phyloP scores from a whole-genome alignment of 1,140 invertebrate genomes.

The Melipona quadrifasciata region DNA sequence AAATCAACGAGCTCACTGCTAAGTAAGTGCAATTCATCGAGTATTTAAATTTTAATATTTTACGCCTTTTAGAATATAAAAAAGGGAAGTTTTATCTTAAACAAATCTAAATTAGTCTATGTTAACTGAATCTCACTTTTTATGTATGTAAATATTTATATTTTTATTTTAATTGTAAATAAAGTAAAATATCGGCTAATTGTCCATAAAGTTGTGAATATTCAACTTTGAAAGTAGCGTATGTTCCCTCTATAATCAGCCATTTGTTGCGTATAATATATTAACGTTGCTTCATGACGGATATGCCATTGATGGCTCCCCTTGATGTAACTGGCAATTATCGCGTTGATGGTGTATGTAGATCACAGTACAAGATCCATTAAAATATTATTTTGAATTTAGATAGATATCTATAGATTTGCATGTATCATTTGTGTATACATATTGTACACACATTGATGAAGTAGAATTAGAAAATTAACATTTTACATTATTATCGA shows the following conservation, averaged over 20 bases:
- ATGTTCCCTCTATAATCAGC: not conserved
- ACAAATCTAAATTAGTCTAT: not conserved
- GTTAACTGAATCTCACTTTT: too few relatives aligned
- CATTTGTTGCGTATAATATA: slow-evolving; percentile 11
- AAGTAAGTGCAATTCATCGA: slow-evolving; percentile 86
- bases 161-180: not conserved
- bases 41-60: not conserved
- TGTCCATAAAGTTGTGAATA: not conserved
- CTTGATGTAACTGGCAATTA: not conserved
- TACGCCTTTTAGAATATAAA: not conserved
- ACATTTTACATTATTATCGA: not conserved
- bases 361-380: not conserved
- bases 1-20: slow-evolving; percentile 93
- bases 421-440: not conserved
- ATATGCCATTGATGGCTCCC: not conserved
- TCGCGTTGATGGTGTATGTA: not conserved
- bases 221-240: not conserved
- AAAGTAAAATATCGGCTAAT: not conserved
- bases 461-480: not conserved
- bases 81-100: too few relatives aligned
- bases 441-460: not conserved
- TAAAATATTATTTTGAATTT: slow-evolving; percentile 18
- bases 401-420: not conserved
- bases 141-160: too few relatives aligned
- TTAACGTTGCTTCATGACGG: not conserved